A percentile compares a stretch with the other conserved stretches of the same genome.
Conservation (phyloP, 2,797 vertebrate species). For the Hypotaenidia okinawae region DNA sequence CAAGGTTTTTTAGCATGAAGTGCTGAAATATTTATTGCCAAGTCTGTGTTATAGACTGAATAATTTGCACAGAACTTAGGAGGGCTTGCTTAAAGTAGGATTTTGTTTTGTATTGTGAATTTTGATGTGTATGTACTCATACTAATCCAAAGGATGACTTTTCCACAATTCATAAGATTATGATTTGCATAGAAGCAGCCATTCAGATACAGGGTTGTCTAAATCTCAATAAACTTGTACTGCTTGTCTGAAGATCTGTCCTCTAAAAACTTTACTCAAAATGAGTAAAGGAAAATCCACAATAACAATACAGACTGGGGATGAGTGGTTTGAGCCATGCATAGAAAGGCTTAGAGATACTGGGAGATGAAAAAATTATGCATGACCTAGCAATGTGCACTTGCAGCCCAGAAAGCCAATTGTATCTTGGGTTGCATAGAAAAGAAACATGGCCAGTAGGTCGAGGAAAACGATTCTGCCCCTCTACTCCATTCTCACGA, state of each 20-base stretch:
- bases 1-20: neutral
- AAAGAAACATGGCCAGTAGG: fast-evolving
- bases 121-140: neutral
- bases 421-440: neutral
- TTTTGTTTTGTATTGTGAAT: neutral
- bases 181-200: neutral
- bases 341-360: fast-evolving
- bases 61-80: neutral
- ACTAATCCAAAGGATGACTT: neutral
- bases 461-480: neutral
- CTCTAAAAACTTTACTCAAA: neutral
- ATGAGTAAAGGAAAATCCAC: neutral
- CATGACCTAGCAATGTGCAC: fast-evolving
- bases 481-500: neutral
- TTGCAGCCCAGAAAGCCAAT: neutral
- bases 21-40: neutral
- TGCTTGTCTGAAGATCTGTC: neutral
- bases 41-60: neutral
- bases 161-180: neutral
- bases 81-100: neutral
- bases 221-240: neutral
- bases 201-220: neutral
- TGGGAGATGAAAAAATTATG: neutral
- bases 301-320: neutral
- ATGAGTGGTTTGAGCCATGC: neutral